These are phyloP conservation scores for Neolamprologus sp. DNA, from an alignment of 2,113 vertebrate genomes.

Conservation along the genomic window DNA sequence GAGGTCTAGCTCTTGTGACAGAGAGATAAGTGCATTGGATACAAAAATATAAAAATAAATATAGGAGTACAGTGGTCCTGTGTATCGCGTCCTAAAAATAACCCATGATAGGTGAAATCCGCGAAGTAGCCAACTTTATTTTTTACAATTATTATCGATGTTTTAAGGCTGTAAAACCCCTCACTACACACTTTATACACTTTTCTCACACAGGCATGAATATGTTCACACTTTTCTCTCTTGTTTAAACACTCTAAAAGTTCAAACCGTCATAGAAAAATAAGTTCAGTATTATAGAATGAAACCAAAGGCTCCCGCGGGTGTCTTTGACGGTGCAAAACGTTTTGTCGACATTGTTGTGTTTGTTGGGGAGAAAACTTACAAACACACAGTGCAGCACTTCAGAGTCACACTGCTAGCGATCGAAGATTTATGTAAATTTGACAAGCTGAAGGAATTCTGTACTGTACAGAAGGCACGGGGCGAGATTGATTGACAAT, in stretches of 20 bases:
- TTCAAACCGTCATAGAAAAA: accelerated
- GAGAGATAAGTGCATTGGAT: not conserved
- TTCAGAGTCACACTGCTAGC: accelerated
- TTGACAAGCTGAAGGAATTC: not conserved
- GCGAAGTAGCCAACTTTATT: accelerated
- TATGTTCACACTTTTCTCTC: not conserved
- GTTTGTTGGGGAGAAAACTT: not conserved
- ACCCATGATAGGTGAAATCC: accelerated
- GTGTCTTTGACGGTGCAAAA: not conserved
- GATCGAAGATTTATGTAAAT: not conserved
- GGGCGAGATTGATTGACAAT: accelerated
- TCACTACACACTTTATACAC: not conserved
- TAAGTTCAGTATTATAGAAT: not conserved
- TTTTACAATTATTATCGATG: not conserved
- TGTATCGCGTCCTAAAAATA: accelerated
- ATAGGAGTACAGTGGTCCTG: not conserved
- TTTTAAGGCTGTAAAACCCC: not conserved
- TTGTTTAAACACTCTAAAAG: not conserved
- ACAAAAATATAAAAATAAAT: not conserved
- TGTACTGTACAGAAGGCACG: not conserved
- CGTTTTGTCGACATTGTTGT: not conserved
- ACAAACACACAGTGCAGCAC: not conserved
- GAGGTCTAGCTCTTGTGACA: not conserved
- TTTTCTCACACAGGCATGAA: not conserved
- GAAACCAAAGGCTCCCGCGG: not conserved